phyloP scores from a whole-genome alignment of 2,888 invertebrate genomes.

The Rugalucina vietnamica region DNA sequence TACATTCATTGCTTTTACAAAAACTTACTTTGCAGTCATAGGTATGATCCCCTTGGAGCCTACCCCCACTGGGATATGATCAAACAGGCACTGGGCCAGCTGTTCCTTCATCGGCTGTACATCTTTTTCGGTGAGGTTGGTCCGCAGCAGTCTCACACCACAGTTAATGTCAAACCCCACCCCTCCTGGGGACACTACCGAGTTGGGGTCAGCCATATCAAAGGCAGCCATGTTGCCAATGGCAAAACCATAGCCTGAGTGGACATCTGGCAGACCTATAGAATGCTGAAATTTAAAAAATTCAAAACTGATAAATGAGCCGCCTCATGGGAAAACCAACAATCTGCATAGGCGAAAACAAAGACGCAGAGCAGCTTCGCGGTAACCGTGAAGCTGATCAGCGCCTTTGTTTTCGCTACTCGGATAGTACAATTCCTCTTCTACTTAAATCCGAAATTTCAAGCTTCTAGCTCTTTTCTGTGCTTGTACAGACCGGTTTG shows the following conservation, averaged over 20 bases:
- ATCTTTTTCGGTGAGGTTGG: constrained; percentile 97
- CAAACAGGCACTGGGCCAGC: constrained; percentile 97
- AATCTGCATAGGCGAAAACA: too few relatives aligned
- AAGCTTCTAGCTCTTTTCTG: too few relatives aligned
- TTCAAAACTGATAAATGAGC: too few relatives aligned
- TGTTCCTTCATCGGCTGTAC: constrained; percentile 97
- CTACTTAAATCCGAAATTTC: too few relatives aligned
- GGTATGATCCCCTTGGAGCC: constrained; percentile 99
- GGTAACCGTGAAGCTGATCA: too few relatives aligned
- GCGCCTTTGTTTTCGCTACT: too few relatives aligned
- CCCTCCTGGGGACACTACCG: constrained; percentile 98
- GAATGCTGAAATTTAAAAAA: constrained; percentile 86
- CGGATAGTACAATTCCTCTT: too few relatives aligned
- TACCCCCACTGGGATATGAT: constrained; percentile 99
- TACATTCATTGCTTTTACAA: too few relatives aligned
- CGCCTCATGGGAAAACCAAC: too few relatives aligned
- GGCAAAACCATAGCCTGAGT: constrained; percentile 99
- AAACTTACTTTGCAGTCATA: constrained; percentile 91
- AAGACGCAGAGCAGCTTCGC: too few relatives aligned
- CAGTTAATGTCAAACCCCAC: constrained; percentile 99
- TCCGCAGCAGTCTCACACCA: constrained; percentile 96
- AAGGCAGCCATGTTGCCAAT: constrained; percentile 99
- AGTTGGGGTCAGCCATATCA: constrained; percentile 94
- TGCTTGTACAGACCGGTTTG: too few relatives aligned
- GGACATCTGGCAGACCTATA: constrained; percentile 97